Evolutionary conservation across 1,140 invertebrate genomes (phyloP).

Genomic region (Aphaenogaster floridana): DNA sequence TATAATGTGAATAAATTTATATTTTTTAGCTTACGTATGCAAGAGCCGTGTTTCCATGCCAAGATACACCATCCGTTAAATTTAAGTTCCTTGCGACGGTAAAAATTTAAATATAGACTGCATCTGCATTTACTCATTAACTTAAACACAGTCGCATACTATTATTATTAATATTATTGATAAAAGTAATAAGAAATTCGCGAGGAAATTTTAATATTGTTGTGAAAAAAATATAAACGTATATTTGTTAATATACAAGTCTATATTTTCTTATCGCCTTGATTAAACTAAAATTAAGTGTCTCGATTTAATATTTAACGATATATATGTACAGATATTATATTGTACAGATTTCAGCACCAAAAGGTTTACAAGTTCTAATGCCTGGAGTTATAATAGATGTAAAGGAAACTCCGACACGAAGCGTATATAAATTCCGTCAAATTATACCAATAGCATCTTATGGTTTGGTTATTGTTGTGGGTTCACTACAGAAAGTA

Average conservation of each 20-base stretch:
- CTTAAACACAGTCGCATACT: no score
- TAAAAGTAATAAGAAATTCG: background rate
- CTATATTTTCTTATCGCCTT: background rate
- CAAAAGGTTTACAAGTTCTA: slow-evolving; percentile 92
- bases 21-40: slow-evolving; percentile 93
- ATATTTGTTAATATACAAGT: no score
- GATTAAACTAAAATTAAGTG: background rate
- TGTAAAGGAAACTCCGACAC: slow-evolving; percentile 69
- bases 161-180: slow-evolving; percentile 26
- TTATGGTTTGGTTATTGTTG: slow-evolving; percentile 95
- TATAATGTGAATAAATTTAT: slow-evolving; percentile 27
- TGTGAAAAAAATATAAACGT: no score
- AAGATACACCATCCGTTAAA: slow-evolving; percentile 98
- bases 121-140: background rate
- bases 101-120: slow-evolving; percentile 68
- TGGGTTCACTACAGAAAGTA: slow-evolving; percentile 93
- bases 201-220: no score
- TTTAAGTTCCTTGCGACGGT: slow-evolving; percentile 94
- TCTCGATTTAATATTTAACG: background rate
- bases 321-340: background rate
- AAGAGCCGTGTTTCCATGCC: slow-evolving; percentile 95
- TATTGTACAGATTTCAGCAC: slow-evolving; percentile 89
- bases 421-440: slow-evolving; percentile 88
- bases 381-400: slow-evolving; percentile 95
- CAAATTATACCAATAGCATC: slow-evolving; percentile 93